A percentile compares a stretch with the other conserved stretches of the same genome.
Conservation (phyloP, 2,797 vertebrate species). For the Sylvia borin region DNA sequence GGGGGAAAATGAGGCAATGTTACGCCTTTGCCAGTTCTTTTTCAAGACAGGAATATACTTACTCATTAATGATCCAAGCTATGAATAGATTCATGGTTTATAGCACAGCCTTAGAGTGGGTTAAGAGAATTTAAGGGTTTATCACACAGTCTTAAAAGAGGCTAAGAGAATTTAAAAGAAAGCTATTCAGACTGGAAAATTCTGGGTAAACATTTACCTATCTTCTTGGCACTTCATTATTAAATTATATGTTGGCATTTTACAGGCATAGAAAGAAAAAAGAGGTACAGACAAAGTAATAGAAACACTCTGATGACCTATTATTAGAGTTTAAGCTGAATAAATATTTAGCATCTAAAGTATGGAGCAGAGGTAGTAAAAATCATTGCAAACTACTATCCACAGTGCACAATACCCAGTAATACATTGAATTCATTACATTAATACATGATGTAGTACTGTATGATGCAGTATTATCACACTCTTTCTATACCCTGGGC, state of each 20-base stretch:
- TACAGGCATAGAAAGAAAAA: background rate
- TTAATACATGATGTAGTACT: background rate
- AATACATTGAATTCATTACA: background rate
- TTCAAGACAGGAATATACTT: constrained; percentile 20
- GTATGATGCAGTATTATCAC: background rate
- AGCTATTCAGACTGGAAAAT: background rate
- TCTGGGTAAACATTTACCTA: constrained; percentile 20
- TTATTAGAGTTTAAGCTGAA: background rate
- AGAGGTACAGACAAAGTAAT: background rate
- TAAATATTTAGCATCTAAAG: background rate
- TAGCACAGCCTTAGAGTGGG: background rate
- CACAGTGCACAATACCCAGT: background rate
- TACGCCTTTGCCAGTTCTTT: constrained; percentile 19
- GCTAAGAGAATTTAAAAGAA: constrained; percentile 16
- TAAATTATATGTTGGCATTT: constrained; percentile 32
- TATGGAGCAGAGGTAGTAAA: background rate
- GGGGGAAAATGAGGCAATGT: constrained; percentile 38
- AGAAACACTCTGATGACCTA: background rate
- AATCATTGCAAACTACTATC: background rate
- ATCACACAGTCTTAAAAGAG: background rate
- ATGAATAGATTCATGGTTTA: constrained; percentile 44
- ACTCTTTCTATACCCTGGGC: background rate
- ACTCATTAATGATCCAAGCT: constrained; percentile 48
- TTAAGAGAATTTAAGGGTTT: constrained; percentile 30
- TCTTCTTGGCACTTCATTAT: constrained; percentile 8